Evolutionary conservation across 92 coral and sea anemone genomes (phyloP), one percentile per base, ranked within the genome.

Genomic region (Ricordea florida): DNA sequence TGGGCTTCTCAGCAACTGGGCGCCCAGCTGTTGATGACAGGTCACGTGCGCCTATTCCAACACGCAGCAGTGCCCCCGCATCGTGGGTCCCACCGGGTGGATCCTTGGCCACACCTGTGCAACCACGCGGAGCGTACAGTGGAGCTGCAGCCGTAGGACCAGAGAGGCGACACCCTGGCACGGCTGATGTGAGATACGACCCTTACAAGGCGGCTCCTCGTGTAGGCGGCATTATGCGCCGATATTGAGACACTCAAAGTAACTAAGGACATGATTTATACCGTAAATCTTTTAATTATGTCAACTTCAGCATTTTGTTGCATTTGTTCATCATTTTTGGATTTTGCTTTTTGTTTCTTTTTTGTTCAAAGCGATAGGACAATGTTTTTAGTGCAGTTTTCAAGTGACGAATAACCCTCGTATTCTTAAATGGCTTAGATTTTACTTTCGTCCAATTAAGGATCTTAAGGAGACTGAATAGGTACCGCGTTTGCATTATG

Each of bases 131-230:
- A 4, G 72, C 76, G 5, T 90, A 77, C 47, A 66, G 77, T 62
- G 96, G 89, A 2, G 51, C 66, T 57, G 66, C 68, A 25, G 90
- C 78, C 8, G 79, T 85, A 6, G 89, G 79, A 32, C 85, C 91
- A 2, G 97, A 91, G 40, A 83, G 97, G 27, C 86, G 97, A 48
- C 92, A 87, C 60, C 74, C 88, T 13, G 90, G 74, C 29, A 76
- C 94, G 7, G 82, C 88, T 41, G 97, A 88, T 46, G 93, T 68
- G 14, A 78, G 97, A 37, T 91, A 72, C 60, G 97, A 91, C 41
- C 97, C 97, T 4, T 91, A 87, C 90, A 91, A 91, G 77, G 90
- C 76, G 15, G 57, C 93, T n/a, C 90, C 89, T 16, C 85, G 76
- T 46, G 76, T 92, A 28, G 81, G 83, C 30, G 71, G 85, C 27